Percentiles rank a stretch among this genome's conserved stretches.
These are phyloP conservation scores for Budorcas taxicolor DNA, from an alignment of 2,113 vertebrate genomes.

Conservation along the genomic window DNA sequence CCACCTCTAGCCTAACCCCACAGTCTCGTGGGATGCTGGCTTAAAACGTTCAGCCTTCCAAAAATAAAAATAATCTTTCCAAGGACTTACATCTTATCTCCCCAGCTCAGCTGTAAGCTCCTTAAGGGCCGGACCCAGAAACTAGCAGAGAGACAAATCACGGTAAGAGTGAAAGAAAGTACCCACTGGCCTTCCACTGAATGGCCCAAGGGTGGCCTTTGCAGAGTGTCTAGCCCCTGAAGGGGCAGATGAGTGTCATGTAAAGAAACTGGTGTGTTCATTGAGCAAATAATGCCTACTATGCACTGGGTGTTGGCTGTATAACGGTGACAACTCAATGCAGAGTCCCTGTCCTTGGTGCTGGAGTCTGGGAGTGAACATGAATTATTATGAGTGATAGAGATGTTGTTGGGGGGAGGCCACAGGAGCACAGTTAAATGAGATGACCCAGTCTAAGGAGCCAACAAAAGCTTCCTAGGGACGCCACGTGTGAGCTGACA, in stretches of 20 bases:
- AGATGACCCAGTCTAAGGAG: neutral
- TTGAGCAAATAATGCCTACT: rapidly evolving
- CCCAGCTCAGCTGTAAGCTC: neutral
- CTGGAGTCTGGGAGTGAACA: neutral
- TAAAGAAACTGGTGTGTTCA: neutral
- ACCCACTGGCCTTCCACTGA: rapidly evolving
- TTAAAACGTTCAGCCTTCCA: neutral
- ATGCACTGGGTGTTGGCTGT: rapidly evolving
- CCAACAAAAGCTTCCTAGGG: neutral
- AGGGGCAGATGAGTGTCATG: rapidly evolving
- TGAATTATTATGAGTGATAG: neutral
- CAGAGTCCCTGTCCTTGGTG: neutral
- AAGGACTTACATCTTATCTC: neutral
- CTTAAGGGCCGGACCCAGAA: neutral
- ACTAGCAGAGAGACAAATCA: neutral
- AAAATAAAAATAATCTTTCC: slow-evolving; percentile 48
- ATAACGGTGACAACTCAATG: rapidly evolving
- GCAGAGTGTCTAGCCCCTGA: neutral
- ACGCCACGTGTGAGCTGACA: rapidly evolving
- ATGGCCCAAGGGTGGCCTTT: rapidly evolving
- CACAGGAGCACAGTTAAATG: neutral
- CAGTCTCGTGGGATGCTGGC: neutral
- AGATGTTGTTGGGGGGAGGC: neutral
- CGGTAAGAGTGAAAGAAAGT: neutral
- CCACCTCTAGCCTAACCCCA: neutral